Percentiles rank a stretch among this genome's conserved stretches.
Conservation (phyloP, 2,888 invertebrate genomes). For the Leptinotarsa tumamoca region DNA sequence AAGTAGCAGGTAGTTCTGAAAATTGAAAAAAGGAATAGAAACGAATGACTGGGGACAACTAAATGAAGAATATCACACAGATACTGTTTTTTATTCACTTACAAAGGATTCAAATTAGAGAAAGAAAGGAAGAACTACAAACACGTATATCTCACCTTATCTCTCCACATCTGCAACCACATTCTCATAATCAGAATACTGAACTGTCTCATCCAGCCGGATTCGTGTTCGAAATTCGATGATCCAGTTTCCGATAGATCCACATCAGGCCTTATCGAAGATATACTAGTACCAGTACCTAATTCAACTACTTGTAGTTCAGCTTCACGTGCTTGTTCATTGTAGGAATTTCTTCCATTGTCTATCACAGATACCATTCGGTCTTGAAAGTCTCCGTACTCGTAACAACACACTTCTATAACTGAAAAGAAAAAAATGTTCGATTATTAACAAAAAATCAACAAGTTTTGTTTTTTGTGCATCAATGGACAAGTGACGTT, state of each 20-base stretch:
- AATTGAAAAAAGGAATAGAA: slow-evolving; percentile 47
- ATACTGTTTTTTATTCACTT: too few species aligned
- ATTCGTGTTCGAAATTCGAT: slow-evolving; percentile 42
- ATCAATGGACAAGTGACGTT: too few species aligned
- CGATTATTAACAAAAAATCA: slow-evolving; percentile 15
- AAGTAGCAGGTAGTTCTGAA: slow-evolving; percentile 78
- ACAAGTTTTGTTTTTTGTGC: background rate
- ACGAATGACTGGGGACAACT: background rate
- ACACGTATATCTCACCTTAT: slow-evolving; percentile 70
- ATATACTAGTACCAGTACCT: slow-evolving; percentile 34
- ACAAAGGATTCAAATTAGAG: too few species aligned
- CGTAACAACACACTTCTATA: slow-evolving; percentile 84
- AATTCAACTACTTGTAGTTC: slow-evolving; percentile 31
- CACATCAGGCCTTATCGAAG: slow-evolving; percentile 33
- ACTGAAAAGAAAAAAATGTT: slow-evolving; percentile 68
- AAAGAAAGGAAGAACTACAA: too few species aligned
- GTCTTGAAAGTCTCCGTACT: slow-evolving; percentile 80
- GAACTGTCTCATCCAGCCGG: slow-evolving; percentile 74
- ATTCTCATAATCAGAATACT: slow-evolving; percentile 75
- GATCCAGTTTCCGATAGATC: slow-evolving; percentile 25
- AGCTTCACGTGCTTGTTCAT: slow-evolving; percentile 21
- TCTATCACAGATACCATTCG: slow-evolving; percentile 77
- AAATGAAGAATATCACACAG: too few species aligned
- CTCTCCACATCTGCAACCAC: slow-evolving; percentile 80
- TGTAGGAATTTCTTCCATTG: slow-evolving; percentile 69